These are phyloP conservation scores for Platynereis dumerilii DNA, from an alignment of 2,888 invertebrate genomes.

Conservation along the genomic window DNA sequence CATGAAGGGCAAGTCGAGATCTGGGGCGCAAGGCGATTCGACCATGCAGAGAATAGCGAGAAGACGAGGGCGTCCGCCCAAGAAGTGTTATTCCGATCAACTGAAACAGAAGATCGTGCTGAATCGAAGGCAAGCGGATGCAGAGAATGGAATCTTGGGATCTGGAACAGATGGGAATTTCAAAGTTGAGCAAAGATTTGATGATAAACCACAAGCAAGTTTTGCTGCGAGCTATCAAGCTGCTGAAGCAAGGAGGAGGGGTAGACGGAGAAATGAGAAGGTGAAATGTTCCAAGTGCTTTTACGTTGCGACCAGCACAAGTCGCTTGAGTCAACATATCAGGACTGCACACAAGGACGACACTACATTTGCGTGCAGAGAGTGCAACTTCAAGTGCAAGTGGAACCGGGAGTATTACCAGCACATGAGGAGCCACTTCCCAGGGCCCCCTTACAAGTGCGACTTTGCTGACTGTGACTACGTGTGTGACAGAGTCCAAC, in stretches of 20 bases:
- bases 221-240: too few relatives aligned
- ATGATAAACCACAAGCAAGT: constrained; percentile 6
- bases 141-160: background rate
- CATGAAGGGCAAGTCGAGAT: background rate
- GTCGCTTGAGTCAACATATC: constrained; percentile 10
- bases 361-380: constrained; percentile 15
- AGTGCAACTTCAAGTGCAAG: constrained; percentile 21
- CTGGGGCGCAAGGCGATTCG: background rate
- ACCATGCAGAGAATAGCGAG: background rate
- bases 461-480: constrained; percentile 68
- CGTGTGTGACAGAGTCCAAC: constrained; percentile 66
- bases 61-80: constrained; percentile 9
- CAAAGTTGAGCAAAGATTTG: background rate
- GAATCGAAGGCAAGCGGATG: background rate
- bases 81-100: constrained; percentile 8
- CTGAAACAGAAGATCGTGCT: constrained; percentile 5
- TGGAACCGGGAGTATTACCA: constrained; percentile 28
- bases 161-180: background rate
- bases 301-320: constrained; percentile 6
- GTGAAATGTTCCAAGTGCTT: constrained; percentile 23
- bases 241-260: constrained; percentile 9
- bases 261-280: constrained; percentile 20
- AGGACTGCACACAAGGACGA: constrained; percentile 18
- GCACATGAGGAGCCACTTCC: constrained; percentile 61
- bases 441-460: constrained; percentile 72